phyloP scores from a whole-genome alignment of 2,888 invertebrate species.

The Watsonalla binaria region DNA sequence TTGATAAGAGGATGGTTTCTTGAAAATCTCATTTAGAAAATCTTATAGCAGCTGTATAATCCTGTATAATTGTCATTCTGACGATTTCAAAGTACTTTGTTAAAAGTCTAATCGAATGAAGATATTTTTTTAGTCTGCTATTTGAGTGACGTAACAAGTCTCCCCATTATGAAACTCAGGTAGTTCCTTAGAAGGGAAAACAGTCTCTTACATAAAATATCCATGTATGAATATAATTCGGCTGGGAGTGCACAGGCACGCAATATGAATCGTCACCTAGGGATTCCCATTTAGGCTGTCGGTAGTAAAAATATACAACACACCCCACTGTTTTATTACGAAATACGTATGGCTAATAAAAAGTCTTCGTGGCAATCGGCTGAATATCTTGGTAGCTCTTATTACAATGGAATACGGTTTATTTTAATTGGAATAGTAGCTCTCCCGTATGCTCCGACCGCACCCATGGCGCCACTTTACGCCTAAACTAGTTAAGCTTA shows the following conservation, averaged over 20 bases:
- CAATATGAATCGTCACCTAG: slow-evolving; percentile 3
- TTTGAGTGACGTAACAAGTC: too few species aligned
- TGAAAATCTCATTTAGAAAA: too few species aligned
- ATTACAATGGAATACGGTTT: slow-evolving; percentile 15
- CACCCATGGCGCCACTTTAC: slow-evolving; percentile 56
- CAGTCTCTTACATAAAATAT: not conserved
- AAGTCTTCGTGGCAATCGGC: slow-evolving; percentile 16
- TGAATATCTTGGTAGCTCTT: slow-evolving; percentile 15
- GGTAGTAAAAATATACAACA: slow-evolving; percentile 38
- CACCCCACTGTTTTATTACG: slow-evolving; percentile 44
- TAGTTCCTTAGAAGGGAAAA: too few species aligned
- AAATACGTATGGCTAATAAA: slow-evolving; percentile 47
- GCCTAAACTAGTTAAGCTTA: slow-evolving; percentile 64
- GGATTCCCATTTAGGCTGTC: slow-evolving; percentile 13
- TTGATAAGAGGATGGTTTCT: too few species aligned
- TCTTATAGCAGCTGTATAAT: too few species aligned
- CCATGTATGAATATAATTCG: not conserved
- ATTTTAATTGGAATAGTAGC: slow-evolving; percentile 4
- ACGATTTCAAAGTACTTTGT: too few species aligned
- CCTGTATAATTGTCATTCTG: too few species aligned
- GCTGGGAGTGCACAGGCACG: not conserved
- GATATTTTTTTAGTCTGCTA: too few species aligned
- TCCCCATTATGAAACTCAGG: too few species aligned
- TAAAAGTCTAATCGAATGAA: too few species aligned
- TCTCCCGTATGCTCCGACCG: slow-evolving; percentile 10